Evolutionary conservation across 2,113 vertebrate genomes (phyloP), one percentile per base, ranked within the genome.

Genomic region (Brienomyrus brachyistius): DNA sequence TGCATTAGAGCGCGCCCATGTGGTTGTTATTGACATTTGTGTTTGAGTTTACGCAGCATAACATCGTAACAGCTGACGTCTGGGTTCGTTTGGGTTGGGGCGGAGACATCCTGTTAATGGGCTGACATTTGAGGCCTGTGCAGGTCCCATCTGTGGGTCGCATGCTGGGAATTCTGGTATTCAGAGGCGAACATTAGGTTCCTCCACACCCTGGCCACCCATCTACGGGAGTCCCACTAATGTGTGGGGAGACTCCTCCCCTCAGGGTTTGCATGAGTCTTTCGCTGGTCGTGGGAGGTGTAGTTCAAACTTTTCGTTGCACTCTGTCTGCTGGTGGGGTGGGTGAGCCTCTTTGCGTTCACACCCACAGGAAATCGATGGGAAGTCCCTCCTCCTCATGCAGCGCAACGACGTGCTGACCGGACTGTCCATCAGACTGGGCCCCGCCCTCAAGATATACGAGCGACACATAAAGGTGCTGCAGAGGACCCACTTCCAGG

Each of bases 361-460:
- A 1, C 19, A 1, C 9, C 35, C 40, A 89, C 92, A 98, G 97
- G 97, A 98, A 94, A 97, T 98, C 27, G 97, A 98, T 59, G 97
- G 97, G 87, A 98, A 97, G 92, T 97, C 97, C 50, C 93, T 98
- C 70, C 95, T 98, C 92, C 96, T 98, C 85, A 98, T 98, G 97
- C 97, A 97, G 88, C 96, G 97, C 77, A 97, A 96, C 0, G 97
- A 98, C 3, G 97, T 98, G 90, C 93, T 98, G 91, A 98, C 97
- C 0, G 97, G 97, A 89, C 94, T 98, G 88, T 97, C 97, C 45
- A 98, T 98, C 94, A 96, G 96, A 88, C 94, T 98, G 3, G 97
- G 97, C 77, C 97, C 97, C 0, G 97, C 97, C 86, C 96, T 98
- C 88, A 98, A 98, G 93, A 98, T 97, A 93, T 97, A 97, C 2